Conservation (phyloP, 35 echinoderm and acorn worm species). For the Strongylocentrotus purpuratus region DNA sequence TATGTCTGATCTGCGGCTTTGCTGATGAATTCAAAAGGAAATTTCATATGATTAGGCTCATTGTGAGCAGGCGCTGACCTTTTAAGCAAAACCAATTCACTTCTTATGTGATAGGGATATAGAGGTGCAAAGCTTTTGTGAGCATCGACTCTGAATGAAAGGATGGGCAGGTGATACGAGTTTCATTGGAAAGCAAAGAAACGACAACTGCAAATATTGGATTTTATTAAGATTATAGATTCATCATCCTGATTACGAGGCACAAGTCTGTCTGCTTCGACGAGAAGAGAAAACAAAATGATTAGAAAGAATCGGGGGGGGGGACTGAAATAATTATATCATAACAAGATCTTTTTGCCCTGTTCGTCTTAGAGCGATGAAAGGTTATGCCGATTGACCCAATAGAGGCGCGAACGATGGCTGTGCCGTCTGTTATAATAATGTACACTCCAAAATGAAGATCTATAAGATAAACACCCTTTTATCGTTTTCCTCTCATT, state of each 20-base stretch:
- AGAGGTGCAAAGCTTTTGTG: neutral
- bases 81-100: neutral
- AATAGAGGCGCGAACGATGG: neutral
- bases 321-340: neutral
- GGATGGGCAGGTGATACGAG: neutral
- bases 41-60: neutral
- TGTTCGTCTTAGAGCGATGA: neutral
- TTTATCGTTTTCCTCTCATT: too few relatives aligned
- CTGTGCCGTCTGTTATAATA: too few relatives aligned
- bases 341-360: neutral
- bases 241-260: neutral
- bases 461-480: too few relatives aligned
- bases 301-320: neutral
- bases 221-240: neutral
- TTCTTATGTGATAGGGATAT: neutral
- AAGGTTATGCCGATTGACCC: neutral
- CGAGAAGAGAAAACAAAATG: neutral
- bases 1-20: neutral
- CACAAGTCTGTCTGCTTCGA: neutral
- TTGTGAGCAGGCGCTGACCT: neutral
- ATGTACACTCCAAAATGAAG: too few relatives aligned
- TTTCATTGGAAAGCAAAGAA: constrained; percentile 13
- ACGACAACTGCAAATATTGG: neutral
- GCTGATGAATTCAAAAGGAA: neutral
- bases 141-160: neutral